Conservation (phyloP, 1,140 invertebrate genomes). For the Aleiodes sp. region DNA sequence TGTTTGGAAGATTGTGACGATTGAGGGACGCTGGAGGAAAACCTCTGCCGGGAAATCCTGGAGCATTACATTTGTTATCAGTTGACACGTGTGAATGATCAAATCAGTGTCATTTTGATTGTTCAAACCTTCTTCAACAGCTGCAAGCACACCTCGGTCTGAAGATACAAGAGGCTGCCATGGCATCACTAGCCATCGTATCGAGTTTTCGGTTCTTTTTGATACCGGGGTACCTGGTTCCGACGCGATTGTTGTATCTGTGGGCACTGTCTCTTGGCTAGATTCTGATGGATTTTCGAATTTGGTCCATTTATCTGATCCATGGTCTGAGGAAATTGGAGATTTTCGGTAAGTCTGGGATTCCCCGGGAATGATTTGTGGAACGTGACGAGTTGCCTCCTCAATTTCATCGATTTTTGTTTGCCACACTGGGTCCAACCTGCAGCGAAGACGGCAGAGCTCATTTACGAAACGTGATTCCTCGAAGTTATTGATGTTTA, state of each 20-base stretch:
- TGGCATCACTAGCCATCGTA: constrained; percentile 64
- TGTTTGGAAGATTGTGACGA: constrained; percentile 58
- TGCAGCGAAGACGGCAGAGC: constrained; percentile 43
- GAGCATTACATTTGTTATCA: constrained; percentile 73
- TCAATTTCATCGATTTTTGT: constrained; percentile 52
- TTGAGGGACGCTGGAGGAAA: constrained; percentile 73
- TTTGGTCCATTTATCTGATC: neutral
- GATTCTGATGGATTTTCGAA: neutral
- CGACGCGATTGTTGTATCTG: neutral
- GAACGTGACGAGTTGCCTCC: constrained; percentile 4
- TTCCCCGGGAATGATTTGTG: neutral
- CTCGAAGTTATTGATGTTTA: constrained; percentile 49
- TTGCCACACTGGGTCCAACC: constrained; percentile 43
- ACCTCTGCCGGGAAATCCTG: constrained; percentile 76
- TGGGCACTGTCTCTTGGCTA: neutral
- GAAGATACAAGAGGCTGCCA: constrained; percentile 69
- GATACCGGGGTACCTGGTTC: constrained; percentile 1
- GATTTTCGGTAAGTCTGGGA: neutral
- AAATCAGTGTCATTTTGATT: constrained; percentile 56
- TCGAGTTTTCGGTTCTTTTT: constrained; percentile 4
- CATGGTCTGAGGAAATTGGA: neutral
- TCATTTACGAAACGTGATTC: constrained; percentile 51
- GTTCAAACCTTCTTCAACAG: constrained; percentile 68
- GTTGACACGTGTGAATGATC: constrained; percentile 68
- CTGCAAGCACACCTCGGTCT: constrained; percentile 66